Conservation (phyloP, 1,140 invertebrate genomes). For the Monochamus saltuarius region DNA sequence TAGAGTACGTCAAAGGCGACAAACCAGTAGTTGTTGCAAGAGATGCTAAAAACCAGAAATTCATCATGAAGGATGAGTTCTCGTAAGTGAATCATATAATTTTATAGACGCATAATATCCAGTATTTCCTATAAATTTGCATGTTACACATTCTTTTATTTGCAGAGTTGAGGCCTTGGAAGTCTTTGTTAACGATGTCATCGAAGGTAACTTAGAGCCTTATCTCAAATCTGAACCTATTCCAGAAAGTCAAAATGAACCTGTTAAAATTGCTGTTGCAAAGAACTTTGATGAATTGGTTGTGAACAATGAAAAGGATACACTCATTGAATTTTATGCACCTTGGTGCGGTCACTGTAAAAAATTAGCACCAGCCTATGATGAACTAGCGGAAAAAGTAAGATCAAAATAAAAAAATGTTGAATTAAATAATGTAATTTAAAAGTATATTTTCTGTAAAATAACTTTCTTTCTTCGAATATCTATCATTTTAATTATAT, state of each 20-base stretch:
- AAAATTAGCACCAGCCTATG: constrained; percentile 89
- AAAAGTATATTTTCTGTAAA: background rate
- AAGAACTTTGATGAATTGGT: constrained; percentile 98
- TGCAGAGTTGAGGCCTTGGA: constrained; percentile 82
- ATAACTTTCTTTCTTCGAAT: constrained; percentile 17
- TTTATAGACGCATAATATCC: too few species aligned
- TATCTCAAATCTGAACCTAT: constrained; percentile 95
- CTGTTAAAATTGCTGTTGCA: constrained; percentile 90
- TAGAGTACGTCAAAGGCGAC: constrained; percentile 83
- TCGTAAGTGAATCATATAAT: constrained; percentile 57
- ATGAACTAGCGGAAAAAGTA: constrained; percentile 91
- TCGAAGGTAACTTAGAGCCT: constrained; percentile 81
- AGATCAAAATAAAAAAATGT: constrained; percentile 15
- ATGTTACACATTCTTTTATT: background rate
- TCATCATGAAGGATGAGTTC: constrained; percentile 87
- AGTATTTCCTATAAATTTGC: too few species aligned
- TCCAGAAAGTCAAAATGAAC: constrained; percentile 80
- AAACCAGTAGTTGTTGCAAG: constrained; percentile 87
- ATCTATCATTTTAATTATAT: background rate
- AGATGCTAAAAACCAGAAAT: constrained; percentile 85
- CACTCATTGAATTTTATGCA: constrained; percentile 96
- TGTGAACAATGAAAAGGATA: constrained; percentile 88
- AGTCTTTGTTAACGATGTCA: constrained; percentile 84
- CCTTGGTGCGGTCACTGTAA: constrained; percentile 99
- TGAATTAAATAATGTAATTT: background rate